Evolutionary conservation across 1,140 invertebrate genomes (phyloP).

Genomic region (Trichomalopsis sarcophagae): DNA sequence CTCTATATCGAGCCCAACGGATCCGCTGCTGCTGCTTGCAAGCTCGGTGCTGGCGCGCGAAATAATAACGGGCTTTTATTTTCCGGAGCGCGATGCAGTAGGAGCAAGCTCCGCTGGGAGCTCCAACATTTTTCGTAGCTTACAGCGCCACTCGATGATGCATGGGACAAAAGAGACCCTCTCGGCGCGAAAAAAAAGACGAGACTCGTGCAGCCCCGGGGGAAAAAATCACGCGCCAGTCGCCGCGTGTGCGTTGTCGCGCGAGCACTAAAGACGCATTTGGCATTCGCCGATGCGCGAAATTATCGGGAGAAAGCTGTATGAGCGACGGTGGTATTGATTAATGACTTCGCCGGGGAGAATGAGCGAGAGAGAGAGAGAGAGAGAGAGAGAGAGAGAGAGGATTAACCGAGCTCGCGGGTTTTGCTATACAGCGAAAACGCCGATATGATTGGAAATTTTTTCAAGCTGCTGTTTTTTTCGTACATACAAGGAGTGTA

Average conservation of each 20-base stretch:
- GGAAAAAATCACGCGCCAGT: background rate
- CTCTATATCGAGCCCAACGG: background rate
- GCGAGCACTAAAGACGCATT: background rate
- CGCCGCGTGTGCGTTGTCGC: background rate
- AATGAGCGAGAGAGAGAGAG: constrained; percentile 25
- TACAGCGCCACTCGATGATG: no score
- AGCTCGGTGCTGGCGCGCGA: background rate
- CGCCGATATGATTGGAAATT: no score
- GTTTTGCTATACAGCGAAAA: no score
- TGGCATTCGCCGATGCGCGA: background rate
- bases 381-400: background rate
- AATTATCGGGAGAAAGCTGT: background rate
- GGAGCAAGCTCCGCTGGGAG: no score
- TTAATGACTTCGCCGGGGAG: background rate
- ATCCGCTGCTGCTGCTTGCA: background rate
- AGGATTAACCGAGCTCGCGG: no score
- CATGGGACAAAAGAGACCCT: no score
- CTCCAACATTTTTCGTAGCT: no score
- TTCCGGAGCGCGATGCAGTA: no score
- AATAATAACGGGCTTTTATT: background rate
- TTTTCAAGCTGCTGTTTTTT: no score
- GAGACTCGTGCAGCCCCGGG: background rate
- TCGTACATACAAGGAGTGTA: no score
- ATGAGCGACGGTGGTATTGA: background rate
- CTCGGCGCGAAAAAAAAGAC: background rate